A percentile compares a stretch with the other conserved stretches of the same genome.
phyloP scores from a whole-genome alignment of 1,140 invertebrate genomes.

The Paracyclopina nana region DNA sequence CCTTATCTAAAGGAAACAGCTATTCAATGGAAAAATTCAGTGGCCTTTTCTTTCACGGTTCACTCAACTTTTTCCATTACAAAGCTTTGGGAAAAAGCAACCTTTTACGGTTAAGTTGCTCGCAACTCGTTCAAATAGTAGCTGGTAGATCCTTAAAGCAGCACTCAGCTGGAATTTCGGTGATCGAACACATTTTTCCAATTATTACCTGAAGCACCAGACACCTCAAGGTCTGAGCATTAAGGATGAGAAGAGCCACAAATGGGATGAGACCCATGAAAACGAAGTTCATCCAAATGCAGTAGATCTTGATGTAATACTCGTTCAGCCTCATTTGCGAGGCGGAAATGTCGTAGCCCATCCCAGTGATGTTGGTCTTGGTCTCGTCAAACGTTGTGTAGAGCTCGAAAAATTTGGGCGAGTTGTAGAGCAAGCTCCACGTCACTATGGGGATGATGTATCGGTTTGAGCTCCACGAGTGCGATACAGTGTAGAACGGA shows the following conservation, averaged over 20 bases:
- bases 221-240: constrained; percentile 2
- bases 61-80: too few species aligned
- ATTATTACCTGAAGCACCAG: too few species aligned
- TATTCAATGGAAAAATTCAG: too few species aligned
- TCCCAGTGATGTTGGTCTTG: neutral
- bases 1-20: too few species aligned
- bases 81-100: too few species aligned
- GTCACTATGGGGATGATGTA: constrained; percentile 2
- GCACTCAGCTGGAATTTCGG: too few species aligned
- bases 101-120: too few species aligned
- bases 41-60: too few species aligned
- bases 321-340: constrained; percentile 1
- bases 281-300: constrained; percentile 12
- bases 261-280: constrained; percentile 9
- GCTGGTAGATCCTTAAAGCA: too few species aligned
- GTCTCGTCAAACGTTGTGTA: neutral
- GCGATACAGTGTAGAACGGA: constrained; percentile 4
- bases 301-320: constrained; percentile 14
- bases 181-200: too few species aligned
- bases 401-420: constrained; percentile 13
- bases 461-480: neutral
- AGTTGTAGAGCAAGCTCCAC: constrained; percentile 3
- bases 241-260: constrained; percentile 4
- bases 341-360: constrained; percentile 1
- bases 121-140: too few species aligned